Base-by-base conservation (phyloP, 1,140 invertebrate species). In the Frieseomelitta varia region DNA sequence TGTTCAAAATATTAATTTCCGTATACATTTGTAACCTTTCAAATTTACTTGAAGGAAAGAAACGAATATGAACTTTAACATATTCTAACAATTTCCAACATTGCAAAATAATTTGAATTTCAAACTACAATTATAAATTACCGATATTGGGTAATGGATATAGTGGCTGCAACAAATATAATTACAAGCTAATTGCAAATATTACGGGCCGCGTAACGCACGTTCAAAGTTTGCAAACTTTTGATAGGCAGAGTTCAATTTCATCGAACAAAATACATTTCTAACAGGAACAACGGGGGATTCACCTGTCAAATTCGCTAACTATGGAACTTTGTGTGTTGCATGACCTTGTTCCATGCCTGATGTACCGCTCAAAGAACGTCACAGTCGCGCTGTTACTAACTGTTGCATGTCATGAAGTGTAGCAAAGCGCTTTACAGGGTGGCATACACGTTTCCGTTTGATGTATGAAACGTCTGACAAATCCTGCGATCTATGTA, bases 381-480 rank as follows among this genome's bases (percentile, higher is more conserved):
- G 68, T 61, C 68, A 68, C 6, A 19, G 65, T 4, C 55, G 27
- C 27, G 30, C 34, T 79, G 63, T 67, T 79, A 39, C 69, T 81
- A 80, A 73, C 56, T 81, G 69, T 61, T 74, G 56, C 56, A 19
- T 39, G 56, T 53, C 79, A 81, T n/a, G 56, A 51, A 74, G 39
- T 30, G 10, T n/a, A n/a, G 39, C 39, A 74, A 53, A 81, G n/a
- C 39, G 56, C 69, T 81, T 74, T 63, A 6, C 68, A 61, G 53
- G 19, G 39, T 39, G 19, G 39, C 39, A 51, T 27, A 34, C 53
- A 24, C 21, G 56, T 51, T 61, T 34, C 55, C 39, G 55, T 81
- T 81, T 74, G 79, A 63, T n/a, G 39, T 72, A 63, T 73, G 68
- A 80, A 80, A 47, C 55, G 68, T 73, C 58, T 72, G 79, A 73